Conservation (phyloP, 2,797 vertebrate species). For the Gallinago nigripennis region DNA sequence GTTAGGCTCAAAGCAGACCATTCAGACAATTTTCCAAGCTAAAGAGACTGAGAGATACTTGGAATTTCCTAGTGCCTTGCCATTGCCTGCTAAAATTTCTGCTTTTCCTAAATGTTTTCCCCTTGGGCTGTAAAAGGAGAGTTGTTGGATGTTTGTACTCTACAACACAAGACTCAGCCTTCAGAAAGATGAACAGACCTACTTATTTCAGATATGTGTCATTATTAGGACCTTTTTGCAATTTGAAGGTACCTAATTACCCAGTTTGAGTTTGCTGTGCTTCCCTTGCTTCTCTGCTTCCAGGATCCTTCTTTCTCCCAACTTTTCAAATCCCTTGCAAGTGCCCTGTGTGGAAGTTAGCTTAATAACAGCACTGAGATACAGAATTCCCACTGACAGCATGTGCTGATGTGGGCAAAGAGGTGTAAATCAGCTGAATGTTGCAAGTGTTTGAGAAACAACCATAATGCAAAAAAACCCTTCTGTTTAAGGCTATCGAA, state of each 20-base stretch:
- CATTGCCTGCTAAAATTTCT: background rate
- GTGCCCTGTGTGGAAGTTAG: background rate
- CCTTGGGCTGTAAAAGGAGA: background rate
- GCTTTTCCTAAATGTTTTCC: background rate
- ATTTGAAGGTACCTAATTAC: background rate
- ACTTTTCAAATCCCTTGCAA: background rate
- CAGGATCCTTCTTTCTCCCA: background rate
- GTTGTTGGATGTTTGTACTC: background rate
- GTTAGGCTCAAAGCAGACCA: background rate
- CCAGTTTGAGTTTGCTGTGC: background rate
- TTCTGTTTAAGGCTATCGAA: background rate
- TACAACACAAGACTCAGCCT: background rate
- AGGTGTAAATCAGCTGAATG: background rate
- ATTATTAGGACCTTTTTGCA: background rate
- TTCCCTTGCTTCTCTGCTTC: background rate
- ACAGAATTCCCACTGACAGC: background rate
- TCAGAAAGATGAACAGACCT: background rate
- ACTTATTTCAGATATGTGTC: fast-evolving
- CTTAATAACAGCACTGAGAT: background rate
- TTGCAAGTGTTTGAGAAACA: background rate
- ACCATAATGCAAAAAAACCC: background rate
- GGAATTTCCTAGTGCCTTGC: background rate
- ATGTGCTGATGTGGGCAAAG: background rate
- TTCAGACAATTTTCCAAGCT: background rate
- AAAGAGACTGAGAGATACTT: background rate